Percentiles rank a stretch among this genome's conserved stretches.
phyloP scores from a whole-genome alignment of 2,113 vertebrate genomes.

The Xiphophorus couchianus region DNA sequence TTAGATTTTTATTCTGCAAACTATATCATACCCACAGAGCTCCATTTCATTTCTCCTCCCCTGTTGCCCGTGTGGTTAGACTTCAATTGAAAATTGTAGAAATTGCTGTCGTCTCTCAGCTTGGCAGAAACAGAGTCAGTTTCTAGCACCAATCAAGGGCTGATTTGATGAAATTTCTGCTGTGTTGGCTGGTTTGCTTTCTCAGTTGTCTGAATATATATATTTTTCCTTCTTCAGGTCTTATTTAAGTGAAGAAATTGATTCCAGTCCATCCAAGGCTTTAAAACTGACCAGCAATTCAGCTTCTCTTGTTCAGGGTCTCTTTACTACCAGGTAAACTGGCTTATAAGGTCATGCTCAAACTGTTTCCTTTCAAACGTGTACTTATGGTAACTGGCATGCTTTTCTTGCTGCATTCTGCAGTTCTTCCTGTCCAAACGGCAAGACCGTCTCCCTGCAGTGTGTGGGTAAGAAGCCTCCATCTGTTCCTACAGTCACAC shows the following conservation, averaged over 20 bases:
- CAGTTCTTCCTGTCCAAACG: slow-evolving; percentile 66
- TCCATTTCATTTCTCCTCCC: slow-evolving; percentile 36
- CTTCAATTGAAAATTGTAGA: slow-evolving; percentile 34
- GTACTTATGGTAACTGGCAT: slow-evolving; percentile 1
- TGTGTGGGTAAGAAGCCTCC: slow-evolving; percentile 73
- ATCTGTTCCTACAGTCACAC: slow-evolving; percentile 50
- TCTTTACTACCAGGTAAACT: slow-evolving; percentile 65
- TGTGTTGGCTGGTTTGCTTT: slow-evolving; percentile 16
- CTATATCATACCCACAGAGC: slow-evolving; percentile 31
- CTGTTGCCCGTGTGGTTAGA: slow-evolving; percentile 25
- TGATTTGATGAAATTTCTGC: slow-evolving; percentile 20
- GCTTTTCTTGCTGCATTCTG: slow-evolving; percentile 24
- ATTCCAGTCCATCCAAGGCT: background rate
- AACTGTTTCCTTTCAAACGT: background rate
- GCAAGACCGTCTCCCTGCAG: slow-evolving; percentile 68
- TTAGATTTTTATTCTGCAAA: slow-evolving; percentile 10
- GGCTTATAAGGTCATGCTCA: background rate
- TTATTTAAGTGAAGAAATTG: slow-evolving; percentile 13
- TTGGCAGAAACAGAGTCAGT: slow-evolving; percentile 37
- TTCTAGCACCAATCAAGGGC: slow-evolving; percentile 32
- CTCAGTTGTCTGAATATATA: slow-evolving; percentile 14
- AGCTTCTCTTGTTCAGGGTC: slow-evolving; percentile 55
- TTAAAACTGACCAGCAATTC: slow-evolving; percentile 31
- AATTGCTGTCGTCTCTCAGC: slow-evolving; percentile 16
- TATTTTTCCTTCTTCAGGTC: slow-evolving; percentile 47